A percentile compares a stretch with the other conserved stretches of the same genome.
Conservation (phyloP, 2,888 invertebrate genomes). For the Conomelus anceps region DNA sequence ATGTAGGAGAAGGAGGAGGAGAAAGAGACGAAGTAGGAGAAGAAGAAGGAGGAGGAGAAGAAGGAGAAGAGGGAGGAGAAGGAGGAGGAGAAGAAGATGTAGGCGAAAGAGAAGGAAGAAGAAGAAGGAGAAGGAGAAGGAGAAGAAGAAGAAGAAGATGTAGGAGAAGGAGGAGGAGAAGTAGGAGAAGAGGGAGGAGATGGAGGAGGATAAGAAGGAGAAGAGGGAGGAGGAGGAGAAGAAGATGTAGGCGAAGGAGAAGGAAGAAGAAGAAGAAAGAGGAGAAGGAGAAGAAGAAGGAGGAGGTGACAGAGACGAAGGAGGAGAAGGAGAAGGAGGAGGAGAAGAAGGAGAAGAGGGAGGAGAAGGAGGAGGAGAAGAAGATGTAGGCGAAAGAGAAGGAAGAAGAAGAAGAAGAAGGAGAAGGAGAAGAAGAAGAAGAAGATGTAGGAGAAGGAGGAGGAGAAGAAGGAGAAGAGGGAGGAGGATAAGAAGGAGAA, state of each 20-base stretch:
- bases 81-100: too few species aligned
- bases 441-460: not conserved
- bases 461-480: not conserved
- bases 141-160: too few species aligned
- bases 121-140: too few species aligned
- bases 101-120: too few species aligned
- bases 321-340: not conserved
- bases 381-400: too few species aligned
- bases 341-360: not conserved
- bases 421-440: not conserved
- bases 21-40: too few species aligned
- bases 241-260: not conserved
- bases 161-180: not conserved
- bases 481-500: too few species aligned
- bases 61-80: too few species aligned
- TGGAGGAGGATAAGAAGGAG: not conserved
- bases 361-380: not conserved
- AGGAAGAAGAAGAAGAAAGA: not conserved
- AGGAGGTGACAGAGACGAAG: not conserved
- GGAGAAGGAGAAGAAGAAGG: not conserved
- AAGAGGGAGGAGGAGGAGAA: not conserved
- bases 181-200: not conserved
- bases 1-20: too few species aligned
- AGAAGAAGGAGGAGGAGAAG: too few species aligned
- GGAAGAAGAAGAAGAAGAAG: too few species aligned